A percentile compares a stretch with the other conserved stretches of the same genome.
Evolutionary conservation across 2,888 invertebrate species (phyloP).

Genomic region (Rhogogaster chlorosoma): DNA sequence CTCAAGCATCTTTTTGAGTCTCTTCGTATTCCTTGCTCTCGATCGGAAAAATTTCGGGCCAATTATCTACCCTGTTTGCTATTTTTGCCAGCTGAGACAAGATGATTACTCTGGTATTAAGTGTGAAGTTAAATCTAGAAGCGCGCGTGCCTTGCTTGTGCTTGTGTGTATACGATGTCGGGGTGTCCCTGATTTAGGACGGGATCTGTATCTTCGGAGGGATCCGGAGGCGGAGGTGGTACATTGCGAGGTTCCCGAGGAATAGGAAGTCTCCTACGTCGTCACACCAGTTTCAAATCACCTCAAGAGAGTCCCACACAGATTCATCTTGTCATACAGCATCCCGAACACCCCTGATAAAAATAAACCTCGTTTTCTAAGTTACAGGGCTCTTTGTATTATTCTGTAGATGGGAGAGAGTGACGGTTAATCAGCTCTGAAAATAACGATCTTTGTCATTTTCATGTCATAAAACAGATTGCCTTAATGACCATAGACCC

Average conservation of each 20-base stretch:
- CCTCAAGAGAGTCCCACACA: slow-evolving; percentile 77
- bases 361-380: slow-evolving; percentile 29
- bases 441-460: not conserved
- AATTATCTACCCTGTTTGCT: not conserved
- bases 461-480: not conserved
- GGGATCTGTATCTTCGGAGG: slow-evolving; percentile 77
- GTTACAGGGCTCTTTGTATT: slow-evolving; percentile 19
- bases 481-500: not conserved
- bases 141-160: slow-evolving; percentile 58
- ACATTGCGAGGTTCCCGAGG: slow-evolving; percentile 76
- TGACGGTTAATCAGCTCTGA: not conserved
- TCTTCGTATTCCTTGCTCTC: not conserved
- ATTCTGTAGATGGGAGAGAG: slow-evolving; percentile 39
- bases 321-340: slow-evolving; percentile 77
- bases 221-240: slow-evolving; percentile 77
- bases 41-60: not conserved
- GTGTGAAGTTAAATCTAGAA: not conserved
- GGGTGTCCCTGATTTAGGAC: slow-evolving; percentile 77
- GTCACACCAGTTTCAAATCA: slow-evolving; percentile 78
- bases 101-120: slow-evolving; percentile 35
- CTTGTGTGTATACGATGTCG: slow-evolving; percentile 75
- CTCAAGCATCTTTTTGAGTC: not conserved
- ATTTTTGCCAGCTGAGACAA: not conserved
- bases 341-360: slow-evolving; percentile 76
- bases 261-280: slow-evolving; percentile 77